Evolutionary conservation across 2,888 invertebrate species (phyloP).

Genomic region (Linnaemya vulpina): DNA sequence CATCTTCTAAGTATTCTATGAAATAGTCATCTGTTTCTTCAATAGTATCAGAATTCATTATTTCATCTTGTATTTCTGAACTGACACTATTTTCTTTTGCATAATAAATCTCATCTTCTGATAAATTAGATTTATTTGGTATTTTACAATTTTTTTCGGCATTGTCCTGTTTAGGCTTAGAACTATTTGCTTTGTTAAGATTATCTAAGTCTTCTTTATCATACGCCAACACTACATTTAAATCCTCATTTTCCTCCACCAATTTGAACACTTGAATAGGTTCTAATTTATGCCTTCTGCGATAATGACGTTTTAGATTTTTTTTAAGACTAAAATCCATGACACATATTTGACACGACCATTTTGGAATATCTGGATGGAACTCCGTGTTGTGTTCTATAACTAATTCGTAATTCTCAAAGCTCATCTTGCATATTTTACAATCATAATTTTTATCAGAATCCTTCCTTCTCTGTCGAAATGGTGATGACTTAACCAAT

Average conservation of each 20-base stretch:
- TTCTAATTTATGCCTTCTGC: constrained; percentile 43
- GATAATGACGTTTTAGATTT: constrained; percentile 47
- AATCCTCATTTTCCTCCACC: constrained; percentile 33
- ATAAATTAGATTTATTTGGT: constrained; percentile 1
- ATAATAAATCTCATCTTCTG: not conserved
- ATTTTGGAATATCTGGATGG: constrained; percentile 17
- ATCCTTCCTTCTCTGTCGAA: not conserved
- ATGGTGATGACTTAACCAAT: not conserved
- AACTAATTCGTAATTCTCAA: constrained; percentile 68
- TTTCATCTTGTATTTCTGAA: constrained; percentile 29
- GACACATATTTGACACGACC: constrained; percentile 43
- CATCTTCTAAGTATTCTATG: constrained; percentile 16
- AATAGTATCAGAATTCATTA: constrained; percentile 24
- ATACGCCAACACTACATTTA: not conserved
- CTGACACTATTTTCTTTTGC: constrained; percentile 1
- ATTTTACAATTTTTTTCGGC: not conserved
- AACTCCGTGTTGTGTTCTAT: constrained; percentile 16
- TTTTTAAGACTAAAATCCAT: not conserved
- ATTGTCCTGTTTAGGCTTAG: not conserved
- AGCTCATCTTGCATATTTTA: constrained; percentile 29
- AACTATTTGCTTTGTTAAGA: not conserved
- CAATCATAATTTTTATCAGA: not conserved
- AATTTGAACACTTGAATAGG: constrained; percentile 23
- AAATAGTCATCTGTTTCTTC: constrained; percentile 68
- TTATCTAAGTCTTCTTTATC: not conserved